Evolutionary conservation across 2,113 vertebrate genomes (phyloP).

Genomic region (Pseudonaja textilis): DNA sequence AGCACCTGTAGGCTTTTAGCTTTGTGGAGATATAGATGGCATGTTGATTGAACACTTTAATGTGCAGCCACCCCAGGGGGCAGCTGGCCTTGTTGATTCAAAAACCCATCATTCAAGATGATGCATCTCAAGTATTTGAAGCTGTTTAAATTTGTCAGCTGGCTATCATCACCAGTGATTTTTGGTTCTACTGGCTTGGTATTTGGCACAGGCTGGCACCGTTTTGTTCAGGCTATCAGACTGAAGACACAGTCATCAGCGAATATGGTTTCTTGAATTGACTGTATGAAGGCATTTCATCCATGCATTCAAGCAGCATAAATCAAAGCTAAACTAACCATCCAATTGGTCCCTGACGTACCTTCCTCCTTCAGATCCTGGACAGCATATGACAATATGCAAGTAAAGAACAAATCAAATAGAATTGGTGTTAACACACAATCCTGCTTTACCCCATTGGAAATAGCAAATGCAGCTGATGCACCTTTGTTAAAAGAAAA

Average conservation of each 20-base stretch:
- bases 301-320: background rate
- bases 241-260: background rate
- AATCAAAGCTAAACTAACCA: no score
- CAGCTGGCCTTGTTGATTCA: background rate
- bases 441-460: no score
- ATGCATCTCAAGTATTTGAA: background rate
- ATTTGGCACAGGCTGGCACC: background rate
- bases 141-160: background rate
- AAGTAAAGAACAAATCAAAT: background rate
- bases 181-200: background rate
- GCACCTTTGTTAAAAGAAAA: no score
- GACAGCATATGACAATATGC: background rate
- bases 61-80: background rate
- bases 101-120: background rate
- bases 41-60: background rate
- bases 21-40: background rate
- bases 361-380: background rate
- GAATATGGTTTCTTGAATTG: background rate
- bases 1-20: background rate
- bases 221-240: background rate
- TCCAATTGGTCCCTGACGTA: background rate
- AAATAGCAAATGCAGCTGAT: no score
- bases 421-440: background rate
- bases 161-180: background rate
- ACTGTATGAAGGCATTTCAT: background rate